Base-by-base conservation (phyloP, 2,797 vertebrate genomes). In the Coluber constrictor region DNA sequence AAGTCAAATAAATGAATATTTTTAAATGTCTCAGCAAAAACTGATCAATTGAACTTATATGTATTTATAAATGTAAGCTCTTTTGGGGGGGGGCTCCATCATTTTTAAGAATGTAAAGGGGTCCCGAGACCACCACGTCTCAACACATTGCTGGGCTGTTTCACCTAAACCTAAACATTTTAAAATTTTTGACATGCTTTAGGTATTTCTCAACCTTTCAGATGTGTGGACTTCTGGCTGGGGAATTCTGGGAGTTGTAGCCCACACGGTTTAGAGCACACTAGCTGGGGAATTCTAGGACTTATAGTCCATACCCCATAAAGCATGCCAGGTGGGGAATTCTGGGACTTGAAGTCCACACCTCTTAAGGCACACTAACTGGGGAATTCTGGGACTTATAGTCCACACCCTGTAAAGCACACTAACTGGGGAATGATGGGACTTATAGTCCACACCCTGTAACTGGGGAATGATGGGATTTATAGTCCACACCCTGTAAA, bases 301-400 rank as follows among this genome's bases (percentile, higher is more conserved):
- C n/a, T n/a, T n/a, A n/a, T n/a, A n/a, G n/a, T n/a, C n/a, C n/a
- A n/a, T n/a, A n/a, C n/a, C n/a, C n/a, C n/a, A n/a, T n/a, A n/a
- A n/a, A n/a, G n/a, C n/a, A n/a, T n/a, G n/a, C n/a, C n/a, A n/a
- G n/a, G n/a, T n/a, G n/a, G n/a, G n/a, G n/a, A n/a, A 63, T 63
- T 29, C 27, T 63, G 61, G 61, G 27, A 29, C 0, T 63, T 63
- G 0, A 1, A 61, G 60, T 27, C 60, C 11, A 29, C 1, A 29
- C 1, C 0, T 11, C 0, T 61, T 12, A 63, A 29, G 5, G 10
- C 61, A 29, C 0, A 0, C 25, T 0, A 0, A 0, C 27, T 12
- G 27, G 61, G 61, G 11, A 29, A 5, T 13, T 29, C 61, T 63
- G 61, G 61, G 61, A 29, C 0, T 61, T 27, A 1, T 4, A 60